These are phyloP conservation scores for Sabellastarte sp. DNA, from an alignment of 2,888 invertebrate species.

Conservation along the genomic window DNA sequence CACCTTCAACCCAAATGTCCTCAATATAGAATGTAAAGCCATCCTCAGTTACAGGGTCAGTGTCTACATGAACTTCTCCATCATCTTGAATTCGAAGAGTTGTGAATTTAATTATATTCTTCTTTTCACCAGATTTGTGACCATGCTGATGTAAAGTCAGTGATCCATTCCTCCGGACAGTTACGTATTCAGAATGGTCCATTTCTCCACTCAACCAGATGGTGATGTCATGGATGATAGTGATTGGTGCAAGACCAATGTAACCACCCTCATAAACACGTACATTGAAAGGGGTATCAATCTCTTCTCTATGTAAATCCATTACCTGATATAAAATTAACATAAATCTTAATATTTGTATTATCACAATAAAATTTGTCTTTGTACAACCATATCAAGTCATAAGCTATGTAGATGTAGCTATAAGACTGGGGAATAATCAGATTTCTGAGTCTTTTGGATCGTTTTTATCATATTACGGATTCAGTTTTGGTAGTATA, in stretches of 20 bases:
- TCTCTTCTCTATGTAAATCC: constrained; percentile 35
- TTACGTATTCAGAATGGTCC: constrained; percentile 36
- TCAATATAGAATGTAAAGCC: constrained; percentile 29
- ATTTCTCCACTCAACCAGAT: constrained; percentile 41
- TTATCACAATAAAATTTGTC: too few relatives aligned
- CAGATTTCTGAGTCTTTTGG: too few relatives aligned
- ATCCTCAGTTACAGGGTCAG: constrained; percentile 32
- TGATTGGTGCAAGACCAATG: constrained; percentile 36
- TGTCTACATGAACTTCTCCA: constrained; percentile 33
- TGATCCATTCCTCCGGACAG: constrained; percentile 36
- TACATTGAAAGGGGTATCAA: constrained; percentile 39
- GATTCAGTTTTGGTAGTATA: too few relatives aligned
- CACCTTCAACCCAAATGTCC: constrained; percentile 39
- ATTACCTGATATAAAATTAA: too few relatives aligned
- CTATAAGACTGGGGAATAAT: too few relatives aligned
- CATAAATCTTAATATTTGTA: too few relatives aligned
- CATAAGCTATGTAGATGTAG: too few relatives aligned
- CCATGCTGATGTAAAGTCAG: constrained; percentile 35
- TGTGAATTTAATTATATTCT: neutral
- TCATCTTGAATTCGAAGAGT: constrained; percentile 39
- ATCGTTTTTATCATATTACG: too few relatives aligned
- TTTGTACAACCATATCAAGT: too few relatives aligned
- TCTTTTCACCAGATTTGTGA: constrained; percentile 16
- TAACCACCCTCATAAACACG: constrained; percentile 36
- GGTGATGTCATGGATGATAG: constrained; percentile 39